phyloP scores from a whole-genome alignment of 2,888 invertebrate species.

The Hydroisotoma schaefferi region DNA sequence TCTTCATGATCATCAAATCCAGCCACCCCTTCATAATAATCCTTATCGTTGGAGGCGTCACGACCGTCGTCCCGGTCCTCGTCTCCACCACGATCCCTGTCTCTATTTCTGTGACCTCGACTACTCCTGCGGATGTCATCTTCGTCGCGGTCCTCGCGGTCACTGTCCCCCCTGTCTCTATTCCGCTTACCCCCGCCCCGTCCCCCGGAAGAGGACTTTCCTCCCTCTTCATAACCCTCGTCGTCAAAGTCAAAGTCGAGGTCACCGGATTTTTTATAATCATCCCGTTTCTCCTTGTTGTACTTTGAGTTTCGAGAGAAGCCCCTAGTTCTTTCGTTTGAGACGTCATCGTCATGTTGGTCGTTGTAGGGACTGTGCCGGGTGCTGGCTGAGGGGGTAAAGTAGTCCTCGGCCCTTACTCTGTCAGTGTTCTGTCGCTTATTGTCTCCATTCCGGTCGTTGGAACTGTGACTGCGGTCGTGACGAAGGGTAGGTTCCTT shows the following conservation, averaged over 20 bases:
- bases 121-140: not conserved
- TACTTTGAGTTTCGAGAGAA: not conserved
- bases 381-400: too few relatives aligned
- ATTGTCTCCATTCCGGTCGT: not conserved
- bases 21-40: too few relatives aligned
- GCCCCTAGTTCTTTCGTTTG: not conserved
- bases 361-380: not conserved
- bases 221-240: not conserved
- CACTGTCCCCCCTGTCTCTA: not conserved
- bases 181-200: too few relatives aligned
- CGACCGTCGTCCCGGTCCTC: not conserved
- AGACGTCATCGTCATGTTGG: not conserved
- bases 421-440: not conserved
- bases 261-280: slow-evolving; percentile 6
- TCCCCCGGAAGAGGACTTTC: not conserved
- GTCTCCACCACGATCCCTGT: not conserved
- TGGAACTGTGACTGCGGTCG: not conserved
- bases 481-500: not conserved
- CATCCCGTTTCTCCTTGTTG: slow-evolving; percentile 6
- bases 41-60: not conserved
- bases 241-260: slow-evolving; percentile 1
- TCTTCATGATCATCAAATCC: too few relatives aligned
- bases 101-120: not conserved
- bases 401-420: not conserved
- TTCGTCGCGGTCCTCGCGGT: not conserved